Evolutionary conservation across 2,113 vertebrate species (phyloP).

Genomic region (Rhinolophus ferrumequinum): DNA sequence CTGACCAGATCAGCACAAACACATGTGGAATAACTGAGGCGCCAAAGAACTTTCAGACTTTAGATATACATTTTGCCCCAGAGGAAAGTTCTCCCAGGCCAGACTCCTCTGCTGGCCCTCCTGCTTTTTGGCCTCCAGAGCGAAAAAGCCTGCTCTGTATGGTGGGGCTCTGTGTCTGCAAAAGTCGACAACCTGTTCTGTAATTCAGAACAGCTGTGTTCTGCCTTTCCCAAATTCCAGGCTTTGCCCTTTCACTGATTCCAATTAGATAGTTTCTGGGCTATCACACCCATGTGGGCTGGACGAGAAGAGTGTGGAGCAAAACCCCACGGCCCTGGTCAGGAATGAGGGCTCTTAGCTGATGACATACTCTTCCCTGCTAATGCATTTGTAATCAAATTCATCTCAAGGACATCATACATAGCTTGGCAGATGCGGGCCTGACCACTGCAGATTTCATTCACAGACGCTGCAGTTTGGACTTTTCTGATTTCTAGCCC

Average conservation of each 20-base stretch:
- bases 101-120: neutral
- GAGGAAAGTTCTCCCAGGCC: slow-evolving; percentile 45
- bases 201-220: slow-evolving; percentile 77
- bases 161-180: slow-evolving; percentile 46
- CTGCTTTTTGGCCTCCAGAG: neutral
- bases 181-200: slow-evolving; percentile 67
- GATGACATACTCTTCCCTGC: slow-evolving; percentile 35
- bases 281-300: slow-evolving; percentile 62
- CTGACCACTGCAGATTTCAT: slow-evolving; percentile 30
- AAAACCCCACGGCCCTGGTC: slow-evolving; percentile 47
- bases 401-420: neutral
- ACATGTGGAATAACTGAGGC: neutral
- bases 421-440: slow-evolving; percentile 63
- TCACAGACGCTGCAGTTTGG: slow-evolving; percentile 49
- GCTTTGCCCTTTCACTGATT: slow-evolving; percentile 71
- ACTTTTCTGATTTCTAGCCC: slow-evolving; percentile 43
- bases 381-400: slow-evolving; percentile 44
- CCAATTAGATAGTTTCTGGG: slow-evolving; percentile 65
- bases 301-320: slow-evolving; percentile 41
- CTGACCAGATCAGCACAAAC: slow-evolving; percentile 4
- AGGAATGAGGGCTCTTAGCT: slow-evolving; percentile 31
- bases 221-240: slow-evolving; percentile 69
- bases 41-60: slow-evolving; percentile 55
- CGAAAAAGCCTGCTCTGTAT: slow-evolving; percentile 42
- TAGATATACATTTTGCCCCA: slow-evolving; percentile 52